Percentiles rank a stretch among this genome's conserved stretches.
Conservation (phyloP, 2,797 vertebrate species). For the Neosilurus mollespiculum region DNA sequence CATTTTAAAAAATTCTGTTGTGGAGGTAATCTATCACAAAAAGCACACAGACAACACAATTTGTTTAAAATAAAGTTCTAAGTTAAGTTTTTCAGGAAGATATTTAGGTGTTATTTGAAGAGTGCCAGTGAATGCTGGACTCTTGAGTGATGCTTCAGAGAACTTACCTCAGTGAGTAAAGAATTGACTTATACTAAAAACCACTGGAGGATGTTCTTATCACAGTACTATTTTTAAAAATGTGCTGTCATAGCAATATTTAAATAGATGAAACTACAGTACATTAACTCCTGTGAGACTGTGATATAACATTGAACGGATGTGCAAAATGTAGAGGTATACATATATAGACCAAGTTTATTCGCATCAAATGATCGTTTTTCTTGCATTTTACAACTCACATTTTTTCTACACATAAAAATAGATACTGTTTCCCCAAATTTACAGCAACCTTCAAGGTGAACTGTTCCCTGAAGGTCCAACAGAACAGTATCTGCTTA, state of each 20-base stretch:
- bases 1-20: too few relatives aligned
- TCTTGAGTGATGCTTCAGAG: constrained; percentile 26
- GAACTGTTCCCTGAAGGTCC: constrained; percentile 18
- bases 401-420: constrained; percentile 8
- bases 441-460: constrained; percentile 44
- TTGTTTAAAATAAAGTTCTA: too few relatives aligned
- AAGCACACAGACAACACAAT: too few relatives aligned
- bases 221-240: not conserved
- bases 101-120: too few relatives aligned
- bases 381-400: constrained; percentile 2
- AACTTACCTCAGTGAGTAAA: constrained; percentile 30
- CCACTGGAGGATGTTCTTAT: not conserved
- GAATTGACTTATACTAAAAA: not conserved
- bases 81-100: too few relatives aligned
- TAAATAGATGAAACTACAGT: not conserved
- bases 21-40: too few relatives aligned
- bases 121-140: constrained; percentile 11
- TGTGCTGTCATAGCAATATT: not conserved
- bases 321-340: not conserved
- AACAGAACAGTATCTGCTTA: constrained; percentile 14
- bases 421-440: constrained; percentile 18
- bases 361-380: constrained; percentile 2
- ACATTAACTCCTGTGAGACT: not conserved
- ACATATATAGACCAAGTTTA: not conserved
- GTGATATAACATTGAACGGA: not conserved